These are phyloP conservation scores for Thalassoma bifasciatum DNA, from an alignment of 2,113 vertebrate species.

Conservation along the genomic window DNA sequence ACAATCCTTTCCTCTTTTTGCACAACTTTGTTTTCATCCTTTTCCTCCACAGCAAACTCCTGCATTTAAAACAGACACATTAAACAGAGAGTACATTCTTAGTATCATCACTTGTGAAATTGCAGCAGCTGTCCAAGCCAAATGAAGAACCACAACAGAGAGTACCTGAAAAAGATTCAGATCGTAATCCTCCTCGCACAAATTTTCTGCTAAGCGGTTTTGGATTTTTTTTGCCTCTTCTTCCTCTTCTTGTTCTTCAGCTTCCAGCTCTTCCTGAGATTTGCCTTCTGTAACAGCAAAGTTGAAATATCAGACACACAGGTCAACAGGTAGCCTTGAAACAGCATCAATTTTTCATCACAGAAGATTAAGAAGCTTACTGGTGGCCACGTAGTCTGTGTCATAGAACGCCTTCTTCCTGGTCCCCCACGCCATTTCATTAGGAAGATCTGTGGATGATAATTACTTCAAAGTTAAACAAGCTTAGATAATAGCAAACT, in stretches of 20 bases:
- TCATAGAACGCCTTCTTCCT: conserved; percentile 92
- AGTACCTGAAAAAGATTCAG: conserved; percentile 88
- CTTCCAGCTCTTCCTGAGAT: conserved; percentile 85
- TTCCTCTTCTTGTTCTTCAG: conserved; percentile 93
- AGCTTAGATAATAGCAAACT: background rate
- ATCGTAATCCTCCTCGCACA: conserved; percentile 95
- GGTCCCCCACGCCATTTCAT: conserved; percentile 92
- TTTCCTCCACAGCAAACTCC: conserved; percentile 75
- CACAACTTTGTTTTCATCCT: conserved; percentile 49
- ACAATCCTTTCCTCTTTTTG: conserved; percentile 85
- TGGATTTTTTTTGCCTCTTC: conserved; percentile 93
- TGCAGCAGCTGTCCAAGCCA: background rate
- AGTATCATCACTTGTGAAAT: background rate
- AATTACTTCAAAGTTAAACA: background rate
- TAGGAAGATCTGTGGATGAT: conserved; percentile 80
- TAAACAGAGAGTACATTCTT: background rate
- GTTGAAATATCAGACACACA: background rate
- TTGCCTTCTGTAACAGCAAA: conserved; percentile 77
- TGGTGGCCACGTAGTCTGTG: conserved; percentile 85
- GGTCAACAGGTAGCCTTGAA: background rate
- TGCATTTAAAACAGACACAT: conserved; percentile 52
- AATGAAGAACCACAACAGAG: too few relatives aligned
- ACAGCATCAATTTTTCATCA: background rate
- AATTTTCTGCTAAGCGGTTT: conserved; percentile 85
- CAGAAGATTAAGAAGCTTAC: conserved; percentile 59